Percentiles rank a stretch among this genome's conserved stretches.
Conservation (phyloP, 2,888 invertebrate genomes). For the Mythimna loreyi region DNA sequence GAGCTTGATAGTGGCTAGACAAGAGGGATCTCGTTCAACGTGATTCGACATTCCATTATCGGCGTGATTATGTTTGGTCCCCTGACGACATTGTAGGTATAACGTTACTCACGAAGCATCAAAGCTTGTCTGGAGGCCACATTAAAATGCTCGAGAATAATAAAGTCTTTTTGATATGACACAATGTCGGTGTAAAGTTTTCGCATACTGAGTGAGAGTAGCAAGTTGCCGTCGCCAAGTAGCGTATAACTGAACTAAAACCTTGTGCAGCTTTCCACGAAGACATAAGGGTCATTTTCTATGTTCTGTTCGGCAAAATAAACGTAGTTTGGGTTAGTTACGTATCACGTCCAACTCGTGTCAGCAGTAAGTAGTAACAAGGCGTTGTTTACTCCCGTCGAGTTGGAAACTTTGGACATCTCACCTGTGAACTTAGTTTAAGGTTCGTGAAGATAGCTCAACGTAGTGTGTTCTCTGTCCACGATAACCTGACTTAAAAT, state of each 20-base stretch:
- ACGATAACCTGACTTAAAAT: slow-evolving; percentile 25
- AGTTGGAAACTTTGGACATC: slow-evolving; percentile 76
- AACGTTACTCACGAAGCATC: slow-evolving; percentile 42
- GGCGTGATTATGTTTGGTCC: slow-evolving; percentile 64
- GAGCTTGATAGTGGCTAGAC: slow-evolving; percentile 65
- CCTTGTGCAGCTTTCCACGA: slow-evolving; percentile 40
- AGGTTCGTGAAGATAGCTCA: slow-evolving; percentile 53
- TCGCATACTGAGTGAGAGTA: slow-evolving; percentile 64
- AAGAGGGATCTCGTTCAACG: slow-evolving; percentile 65
- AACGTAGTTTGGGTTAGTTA: slow-evolving; percentile 62
- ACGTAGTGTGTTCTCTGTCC: slow-evolving; percentile 18
- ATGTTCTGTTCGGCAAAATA: slow-evolving; percentile 55
- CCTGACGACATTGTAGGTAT: slow-evolving; percentile 48
- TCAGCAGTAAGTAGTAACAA: slow-evolving; percentile 74
- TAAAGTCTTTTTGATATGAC: slow-evolving; percentile 46
- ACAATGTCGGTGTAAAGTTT: slow-evolving; percentile 68
- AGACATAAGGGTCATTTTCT: slow-evolving; percentile 64
- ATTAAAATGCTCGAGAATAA: slow-evolving; percentile 48
- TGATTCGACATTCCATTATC: slow-evolving; percentile 70
- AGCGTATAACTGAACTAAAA: slow-evolving; percentile 45
- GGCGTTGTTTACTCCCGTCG: slow-evolving; percentile 74
- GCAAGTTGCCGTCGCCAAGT: slow-evolving; percentile 40
- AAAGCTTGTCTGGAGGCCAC: slow-evolving; percentile 31
- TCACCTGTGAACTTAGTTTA: slow-evolving; percentile 70
- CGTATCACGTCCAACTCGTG: slow-evolving; percentile 69